Base-by-base conservation (phyloP, 2,797 vertebrate species). In the Xiphorhynchus erythropygius region DNA sequence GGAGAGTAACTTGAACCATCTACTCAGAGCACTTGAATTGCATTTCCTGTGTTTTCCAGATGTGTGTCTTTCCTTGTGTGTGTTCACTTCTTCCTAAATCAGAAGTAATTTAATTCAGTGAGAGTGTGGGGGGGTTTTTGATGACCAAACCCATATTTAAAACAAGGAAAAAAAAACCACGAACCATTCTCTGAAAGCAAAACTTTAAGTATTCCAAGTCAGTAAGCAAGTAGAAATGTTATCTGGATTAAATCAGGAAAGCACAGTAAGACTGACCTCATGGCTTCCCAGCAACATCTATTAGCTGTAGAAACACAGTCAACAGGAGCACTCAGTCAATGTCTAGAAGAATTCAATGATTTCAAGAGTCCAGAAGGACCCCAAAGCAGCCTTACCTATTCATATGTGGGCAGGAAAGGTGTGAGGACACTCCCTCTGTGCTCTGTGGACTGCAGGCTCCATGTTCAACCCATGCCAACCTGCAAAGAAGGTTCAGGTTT, bases 41-140 rank as follows among this genome's bases (percentile, higher is more conserved):
- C 89, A 87, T 94, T 93, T 94, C 93, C 94, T 92, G 94, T 70
- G 3, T 89, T 92, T 97, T 82, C 80, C 92, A 93, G 93, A 96
- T 91, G 86, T 60, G 30, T 78, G 80, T 89, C 70, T 94, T 84
- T 86, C 30, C 74, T 47, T 79, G 62, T 87, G 56, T 21, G 1
- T 50, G 77, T 87, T 95, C 90, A 84, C 32, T 76, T 94, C 76
- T 87, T 87, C 71, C 39, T 80, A 76, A 91, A 82, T 90, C 85
- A 91, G 55, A 79, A 93, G 78, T 73, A 57, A 82, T 91, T 83
- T 68, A 55, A 63, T 89, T 90, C 70, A 87, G n/a, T 63, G 57
- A 37, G 18, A 65, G 7, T 23, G 10, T 65, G 46, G 56, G 3
- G 46, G 44, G 4, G 0, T 11, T 7, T 87, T 88, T 88, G 74